Conservation (phyloP, 1,140 invertebrate genomes). For the Achroia grisella region DNA sequence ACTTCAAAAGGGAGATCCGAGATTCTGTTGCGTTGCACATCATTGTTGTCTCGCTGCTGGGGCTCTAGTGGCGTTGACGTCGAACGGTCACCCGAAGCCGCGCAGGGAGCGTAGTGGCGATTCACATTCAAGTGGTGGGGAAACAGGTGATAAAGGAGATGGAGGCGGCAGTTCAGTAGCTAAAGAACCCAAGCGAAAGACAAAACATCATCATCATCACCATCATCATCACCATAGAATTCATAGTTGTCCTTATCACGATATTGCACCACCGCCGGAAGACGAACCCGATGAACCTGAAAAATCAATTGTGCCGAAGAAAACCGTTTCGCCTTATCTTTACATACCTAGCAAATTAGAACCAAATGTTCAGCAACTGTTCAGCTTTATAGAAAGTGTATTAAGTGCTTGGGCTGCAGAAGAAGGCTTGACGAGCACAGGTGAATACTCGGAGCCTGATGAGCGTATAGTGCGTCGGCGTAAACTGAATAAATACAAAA, state of each 20-base stretch:
- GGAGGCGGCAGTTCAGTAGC: slow-evolving; percentile 30
- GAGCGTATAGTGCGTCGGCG: slow-evolving; percentile 77
- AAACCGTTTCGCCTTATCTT: slow-evolving; percentile 66
- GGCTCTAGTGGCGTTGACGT: slow-evolving; percentile 46
- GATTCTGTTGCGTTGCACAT: slow-evolving; percentile 67
- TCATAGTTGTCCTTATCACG: slow-evolving; percentile 64
- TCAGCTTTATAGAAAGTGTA: slow-evolving; percentile 83
- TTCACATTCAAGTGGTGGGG: slow-evolving; percentile 64
- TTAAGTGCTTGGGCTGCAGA: slow-evolving; percentile 81
- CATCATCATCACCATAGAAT: slow-evolving; percentile 62
- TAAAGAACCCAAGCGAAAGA: slow-evolving; percentile 39
- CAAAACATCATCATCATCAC: slow-evolving; percentile 55
- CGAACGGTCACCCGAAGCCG: slow-evolving; percentile 44
- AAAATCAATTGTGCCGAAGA: slow-evolving; percentile 51
- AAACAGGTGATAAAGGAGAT: slow-evolving; percentile 55
- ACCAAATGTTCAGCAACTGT: slow-evolving; percentile 84
- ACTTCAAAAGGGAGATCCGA: slow-evolving; percentile 51
- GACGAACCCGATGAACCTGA: slow-evolving; percentile 42
- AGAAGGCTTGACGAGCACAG: slow-evolving; percentile 78
- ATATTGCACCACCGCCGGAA: slow-evolving; percentile 50
- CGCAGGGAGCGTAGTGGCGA: slow-evolving; percentile 54
- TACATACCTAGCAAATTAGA: slow-evolving; percentile 74
- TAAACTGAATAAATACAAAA: slow-evolving; percentile 77
- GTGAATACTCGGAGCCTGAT: slow-evolving; percentile 77
- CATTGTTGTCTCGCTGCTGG: slow-evolving; percentile 67